These are phyloP conservation scores for Eupithecia inturbata DNA, from an alignment of 2,888 invertebrate genomes.

Conservation along the genomic window DNA sequence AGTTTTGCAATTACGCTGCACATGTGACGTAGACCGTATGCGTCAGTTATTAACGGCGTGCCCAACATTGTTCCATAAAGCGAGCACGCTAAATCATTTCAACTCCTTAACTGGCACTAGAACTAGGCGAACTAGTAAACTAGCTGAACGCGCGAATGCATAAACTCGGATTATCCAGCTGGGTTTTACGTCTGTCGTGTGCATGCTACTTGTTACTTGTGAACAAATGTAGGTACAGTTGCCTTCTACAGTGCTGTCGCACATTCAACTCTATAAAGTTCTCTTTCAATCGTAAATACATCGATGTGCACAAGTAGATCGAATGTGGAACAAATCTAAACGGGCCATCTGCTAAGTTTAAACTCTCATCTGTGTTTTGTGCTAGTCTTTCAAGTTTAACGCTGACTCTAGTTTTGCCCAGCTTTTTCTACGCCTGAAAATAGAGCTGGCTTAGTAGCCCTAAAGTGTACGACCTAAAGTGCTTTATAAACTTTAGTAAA, in stretches of 20 bases:
- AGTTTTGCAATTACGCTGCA: constrained; percentile 16
- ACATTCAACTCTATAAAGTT: not conserved
- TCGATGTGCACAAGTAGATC: not conserved
- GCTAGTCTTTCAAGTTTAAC: not conserved
- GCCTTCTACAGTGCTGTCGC: constrained; percentile 9
- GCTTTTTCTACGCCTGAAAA: not conserved
- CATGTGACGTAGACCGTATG: constrained; percentile 19
- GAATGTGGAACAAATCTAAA: not conserved
- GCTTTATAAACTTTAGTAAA: not conserved
- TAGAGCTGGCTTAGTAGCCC: not conserved
- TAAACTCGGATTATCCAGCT: constrained; percentile 40
- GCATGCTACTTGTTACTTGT: constrained; percentile 38
- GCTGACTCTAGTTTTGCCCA: not conserved
- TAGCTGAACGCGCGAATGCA: constrained; percentile 39
- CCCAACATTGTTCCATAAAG: constrained; percentile 36
- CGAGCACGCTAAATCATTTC: constrained; percentile 39
- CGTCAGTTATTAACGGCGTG: constrained; percentile 36
- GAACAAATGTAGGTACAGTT: constrained; percentile 33
- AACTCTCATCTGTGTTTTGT: not conserved
- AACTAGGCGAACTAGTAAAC: constrained; percentile 34
- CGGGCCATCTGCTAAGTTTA: not conserved
- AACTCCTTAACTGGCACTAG: constrained; percentile 38
- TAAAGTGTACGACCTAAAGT: not conserved
- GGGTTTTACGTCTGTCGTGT: constrained; percentile 39
- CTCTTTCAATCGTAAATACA: not conserved